Conservation (phyloP, 1,140 invertebrate species). For the Diachasmimorpha longicaudata region DNA sequence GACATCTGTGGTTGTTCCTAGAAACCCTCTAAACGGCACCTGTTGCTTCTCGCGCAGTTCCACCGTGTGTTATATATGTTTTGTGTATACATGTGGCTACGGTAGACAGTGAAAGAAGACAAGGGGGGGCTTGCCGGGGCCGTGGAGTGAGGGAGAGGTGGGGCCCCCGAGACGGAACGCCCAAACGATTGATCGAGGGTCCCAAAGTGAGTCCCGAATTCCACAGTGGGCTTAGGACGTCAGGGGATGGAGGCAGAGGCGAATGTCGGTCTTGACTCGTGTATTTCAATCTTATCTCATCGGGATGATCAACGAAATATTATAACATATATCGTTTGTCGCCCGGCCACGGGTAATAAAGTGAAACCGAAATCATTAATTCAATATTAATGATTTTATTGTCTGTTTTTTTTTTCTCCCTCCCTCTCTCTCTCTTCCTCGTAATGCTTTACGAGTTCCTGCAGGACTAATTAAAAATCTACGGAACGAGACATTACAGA, state of each 20-base stretch:
- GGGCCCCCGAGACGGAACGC: slow-evolving; percentile 16
- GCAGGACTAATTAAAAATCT: not conserved
- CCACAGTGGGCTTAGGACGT: not conserved
- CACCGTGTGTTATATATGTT: not conserved
- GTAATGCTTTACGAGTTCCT: not conserved
- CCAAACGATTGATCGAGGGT: slow-evolving; percentile 26
- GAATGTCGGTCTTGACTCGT: slow-evolving; percentile 7
- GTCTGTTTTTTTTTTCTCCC: not conserved
- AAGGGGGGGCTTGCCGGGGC: not conserved
- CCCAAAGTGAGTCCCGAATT: not conserved
- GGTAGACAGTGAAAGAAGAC: not conserved
- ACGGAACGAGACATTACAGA: not conserved
- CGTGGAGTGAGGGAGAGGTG: not conserved
- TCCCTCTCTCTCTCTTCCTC: not conserved
- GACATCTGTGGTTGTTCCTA: slow-evolving; percentile 6
- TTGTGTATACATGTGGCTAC: not conserved
- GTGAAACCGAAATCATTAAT: slow-evolving; percentile 1
- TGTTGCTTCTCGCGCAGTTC: not conserved
- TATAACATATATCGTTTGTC: slow-evolving; percentile 6
- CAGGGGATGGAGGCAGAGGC: not conserved
- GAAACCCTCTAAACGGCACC: slow-evolving; percentile 1
- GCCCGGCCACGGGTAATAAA: not conserved
- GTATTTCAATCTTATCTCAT: slow-evolving; percentile 16
- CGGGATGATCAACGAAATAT: slow-evolving; percentile 10
- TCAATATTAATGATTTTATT: slow-evolving; percentile 10